Base-by-base conservation (phyloP, 1,140 invertebrate genomes). In the Mercenaria mercenaria region DNA sequence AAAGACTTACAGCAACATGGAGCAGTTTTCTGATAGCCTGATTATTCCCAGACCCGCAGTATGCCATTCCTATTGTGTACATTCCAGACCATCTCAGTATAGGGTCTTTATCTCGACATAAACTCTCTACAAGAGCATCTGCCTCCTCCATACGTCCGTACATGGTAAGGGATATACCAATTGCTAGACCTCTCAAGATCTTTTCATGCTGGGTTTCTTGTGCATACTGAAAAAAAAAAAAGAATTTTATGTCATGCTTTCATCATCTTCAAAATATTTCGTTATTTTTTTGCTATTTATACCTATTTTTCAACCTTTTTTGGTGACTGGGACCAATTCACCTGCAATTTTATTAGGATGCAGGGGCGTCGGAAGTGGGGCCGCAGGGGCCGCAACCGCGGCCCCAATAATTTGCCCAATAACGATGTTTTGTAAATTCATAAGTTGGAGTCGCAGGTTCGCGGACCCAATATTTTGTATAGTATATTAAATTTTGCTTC, bases 21-120 rank as follows among this genome's bases (percentile, higher is more conserved):
- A 99, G 97, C 4, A 99, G 96, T 92, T 98, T 98, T 18, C 99
- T 97, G 92, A 99, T 99, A 0, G 99, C 99, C 95, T 98, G 97
- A 96, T 99, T 99, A 94, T 99, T 99, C 72, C 99, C 99, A 29
- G 98, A 99, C 47, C 99, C 99, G 96, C 99, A 99, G 95, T 99
- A 99, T 0, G 99, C 99, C 97, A 99, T 99, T 0, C 99, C 99
- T 29, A 99, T 97, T 0, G 99, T 99, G 95, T 99, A 99, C 97
- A 99, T 99, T 80, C 98, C 99, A 84, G 98, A 99, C 89, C 99
- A 96, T 77, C 96, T 91, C 11, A 96, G 91, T 43, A 96, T 96
- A 0, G 96, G 96, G 88, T 97, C 96, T 89, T 97, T 97, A 89
- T 97, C 97, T 32, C 95, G 97, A 69, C 97, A 97, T 13, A 99